Percentiles rank a stretch among this genome's conserved stretches.
Conservation (phyloP, 1,140 invertebrate genomes). For the Apolygus lucorum region DNA sequence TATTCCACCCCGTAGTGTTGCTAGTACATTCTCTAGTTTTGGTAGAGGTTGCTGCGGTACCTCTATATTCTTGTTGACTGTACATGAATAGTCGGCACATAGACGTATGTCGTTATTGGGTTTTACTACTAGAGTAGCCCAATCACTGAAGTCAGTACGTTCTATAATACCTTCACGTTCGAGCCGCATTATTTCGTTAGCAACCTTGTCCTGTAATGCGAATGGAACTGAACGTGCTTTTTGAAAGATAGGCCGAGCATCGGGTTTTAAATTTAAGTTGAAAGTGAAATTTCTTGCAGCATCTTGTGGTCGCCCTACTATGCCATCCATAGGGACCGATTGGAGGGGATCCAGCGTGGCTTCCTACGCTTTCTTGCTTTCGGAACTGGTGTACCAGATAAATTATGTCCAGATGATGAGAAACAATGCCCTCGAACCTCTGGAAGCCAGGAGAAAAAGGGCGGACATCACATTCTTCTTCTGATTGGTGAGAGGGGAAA, state of each 20-base stretch:
- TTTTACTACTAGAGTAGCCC: slow-evolving; percentile 40
- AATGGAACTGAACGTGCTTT: slow-evolving; percentile 40
- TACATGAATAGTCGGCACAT: slow-evolving; percentile 43
- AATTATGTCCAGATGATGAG: too few species aligned
- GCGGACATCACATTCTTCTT: too few species aligned
- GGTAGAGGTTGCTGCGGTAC: slow-evolving; percentile 4
- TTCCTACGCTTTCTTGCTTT: too few species aligned
- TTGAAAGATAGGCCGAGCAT: slow-evolving; percentile 34
- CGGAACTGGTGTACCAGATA: too few species aligned
- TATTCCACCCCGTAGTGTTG: slow-evolving; percentile 28
- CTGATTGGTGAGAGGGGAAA: too few species aligned
- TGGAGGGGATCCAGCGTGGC: too few species aligned
- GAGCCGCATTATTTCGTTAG: slow-evolving; percentile 37
- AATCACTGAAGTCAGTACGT: too few species aligned
- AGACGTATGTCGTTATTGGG: slow-evolving; percentile 37
- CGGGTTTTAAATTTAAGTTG: slow-evolving; percentile 7
- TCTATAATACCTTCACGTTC: too few species aligned
- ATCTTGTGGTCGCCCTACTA: too few species aligned
- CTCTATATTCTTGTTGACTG: slow-evolving; percentile 30
- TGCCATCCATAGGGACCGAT: too few species aligned
- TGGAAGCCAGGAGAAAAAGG: too few species aligned
- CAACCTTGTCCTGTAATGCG: slow-evolving; percentile 38
- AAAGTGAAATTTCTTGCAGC: slow-evolving; percentile 7
- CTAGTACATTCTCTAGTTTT: slow-evolving; percentile 4
- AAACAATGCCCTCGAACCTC: too few species aligned